phyloP scores from a whole-genome alignment of 2,113 vertebrate species.

The Nothobranchius kuhntae region DNA sequence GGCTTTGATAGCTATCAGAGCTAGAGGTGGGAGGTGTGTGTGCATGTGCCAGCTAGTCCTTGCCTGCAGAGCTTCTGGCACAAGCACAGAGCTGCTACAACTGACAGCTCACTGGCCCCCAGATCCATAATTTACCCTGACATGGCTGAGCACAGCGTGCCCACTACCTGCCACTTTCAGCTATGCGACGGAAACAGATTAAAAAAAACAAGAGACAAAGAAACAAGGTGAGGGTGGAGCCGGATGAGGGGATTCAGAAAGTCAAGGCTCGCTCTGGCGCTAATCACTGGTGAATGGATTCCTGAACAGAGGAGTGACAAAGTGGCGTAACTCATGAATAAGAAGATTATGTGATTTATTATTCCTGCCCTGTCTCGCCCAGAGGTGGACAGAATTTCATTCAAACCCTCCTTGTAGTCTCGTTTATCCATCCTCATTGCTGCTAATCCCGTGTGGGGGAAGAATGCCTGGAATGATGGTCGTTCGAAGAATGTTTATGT shows the following conservation, averaged over 20 bases:
- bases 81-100: slow-evolving; percentile 44
- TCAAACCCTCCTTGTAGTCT: slow-evolving; percentile 36
- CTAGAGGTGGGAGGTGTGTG: slow-evolving; percentile 28
- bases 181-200: slow-evolving; percentile 31
- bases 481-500: slow-evolving; percentile 65
- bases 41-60: slow-evolving; percentile 47
- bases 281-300: slow-evolving; percentile 63
- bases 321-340: slow-evolving; percentile 40
- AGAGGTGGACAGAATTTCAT: slow-evolving; percentile 34
- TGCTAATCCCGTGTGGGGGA: slow-evolving; percentile 45
- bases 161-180: slow-evolving; percentile 56
- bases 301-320: slow-evolving; percentile 17
- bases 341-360: slow-evolving; percentile 53
- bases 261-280: slow-evolving; percentile 45
- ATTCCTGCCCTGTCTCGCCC: slow-evolving; percentile 9
- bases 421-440: slow-evolving; percentile 53
- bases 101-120: slow-evolving; percentile 66
- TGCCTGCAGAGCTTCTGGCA: slow-evolving; percentile 70
- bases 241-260: slow-evolving; percentile 21
- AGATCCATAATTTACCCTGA: slow-evolving; percentile 75
- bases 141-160: slow-evolving; percentile 63
- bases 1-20: slow-evolving; percentile 32
- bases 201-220: slow-evolving; percentile 40
- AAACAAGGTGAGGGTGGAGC: slow-evolving; percentile 30
- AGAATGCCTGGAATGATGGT: slow-evolving; percentile 67